phyloP scores from a whole-genome alignment of 2,888 invertebrate species.

The Brachypterus glaber region DNA sequence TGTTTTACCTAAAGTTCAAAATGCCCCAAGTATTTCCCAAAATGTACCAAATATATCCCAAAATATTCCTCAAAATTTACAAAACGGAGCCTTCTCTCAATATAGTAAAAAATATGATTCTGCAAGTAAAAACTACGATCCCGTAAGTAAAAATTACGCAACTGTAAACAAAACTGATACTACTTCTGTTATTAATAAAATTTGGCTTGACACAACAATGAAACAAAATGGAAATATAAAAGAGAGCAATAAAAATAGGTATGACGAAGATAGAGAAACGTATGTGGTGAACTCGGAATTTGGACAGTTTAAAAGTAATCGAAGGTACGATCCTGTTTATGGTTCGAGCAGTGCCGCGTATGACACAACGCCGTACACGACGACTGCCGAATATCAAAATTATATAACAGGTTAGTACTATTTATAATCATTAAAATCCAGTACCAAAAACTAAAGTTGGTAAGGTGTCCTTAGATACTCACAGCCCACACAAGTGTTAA shows the following conservation, averaged over 20 bases:
- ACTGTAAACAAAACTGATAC: constrained; percentile 32
- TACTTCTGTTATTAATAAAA: constrained; percentile 40
- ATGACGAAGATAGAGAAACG: constrained; percentile 1
- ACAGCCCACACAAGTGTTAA: too few relatives aligned
- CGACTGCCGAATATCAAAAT: not conserved
- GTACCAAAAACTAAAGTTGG: too few relatives aligned
- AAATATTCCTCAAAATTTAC: too few relatives aligned
- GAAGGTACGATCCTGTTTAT: constrained; percentile 31
- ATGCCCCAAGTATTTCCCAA: too few relatives aligned
- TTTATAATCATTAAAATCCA: too few relatives aligned
- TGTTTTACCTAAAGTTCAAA: constrained; percentile 36
- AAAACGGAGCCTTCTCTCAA: too few relatives aligned
- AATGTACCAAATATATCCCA: too few relatives aligned
- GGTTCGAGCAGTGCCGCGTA: constrained; percentile 21
- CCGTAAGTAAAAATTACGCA: too few relatives aligned
- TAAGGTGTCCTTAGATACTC: too few relatives aligned
- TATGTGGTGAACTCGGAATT: constrained; percentile 27
- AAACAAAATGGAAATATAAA: constrained; percentile 26
- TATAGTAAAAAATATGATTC: too few relatives aligned
- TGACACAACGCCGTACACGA: not conserved
- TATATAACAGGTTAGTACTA: too few relatives aligned
- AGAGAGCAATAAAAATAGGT: constrained; percentile 21
- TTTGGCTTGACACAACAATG: constrained; percentile 42
- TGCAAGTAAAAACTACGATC: too few relatives aligned
- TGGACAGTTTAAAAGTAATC: constrained; percentile 32